A percentile compares a stretch with the other conserved stretches of the same genome.
Evolutionary conservation across 2,113 vertebrate species (phyloP).

Genomic region (Pollimyrus isidori): DNA sequence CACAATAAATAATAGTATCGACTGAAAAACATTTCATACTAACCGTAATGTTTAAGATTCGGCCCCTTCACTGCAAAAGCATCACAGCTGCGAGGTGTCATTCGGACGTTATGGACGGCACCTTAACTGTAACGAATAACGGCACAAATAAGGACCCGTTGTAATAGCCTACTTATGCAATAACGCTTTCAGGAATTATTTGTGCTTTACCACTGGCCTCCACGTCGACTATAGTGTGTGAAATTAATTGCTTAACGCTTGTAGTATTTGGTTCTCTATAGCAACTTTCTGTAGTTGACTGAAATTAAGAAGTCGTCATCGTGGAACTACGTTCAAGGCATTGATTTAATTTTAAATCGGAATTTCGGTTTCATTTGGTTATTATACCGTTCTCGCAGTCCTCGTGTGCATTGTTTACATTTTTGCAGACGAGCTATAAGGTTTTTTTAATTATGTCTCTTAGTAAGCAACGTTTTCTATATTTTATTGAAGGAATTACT

Average conservation of each 20-base stretch:
- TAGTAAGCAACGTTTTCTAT: not conserved
- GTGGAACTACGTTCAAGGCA: not conserved
- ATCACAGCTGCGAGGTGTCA: not conserved
- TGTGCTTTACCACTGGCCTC: not conserved
- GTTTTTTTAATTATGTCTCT: not conserved
- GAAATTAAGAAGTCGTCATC: not conserved
- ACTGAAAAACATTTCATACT: not conserved
- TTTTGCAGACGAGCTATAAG: not conserved
- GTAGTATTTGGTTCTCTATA: not conserved
- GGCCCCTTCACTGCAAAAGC: not conserved
- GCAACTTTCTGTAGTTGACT: not conserved
- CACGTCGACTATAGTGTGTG: not conserved
- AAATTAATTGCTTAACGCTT: not conserved
- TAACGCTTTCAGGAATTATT: not conserved
- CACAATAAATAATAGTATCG: not conserved
- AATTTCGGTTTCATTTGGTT: not conserved
- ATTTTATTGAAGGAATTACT: not conserved
- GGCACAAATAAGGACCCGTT: not conserved
- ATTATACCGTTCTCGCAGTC: not conserved
- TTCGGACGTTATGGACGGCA: not conserved
- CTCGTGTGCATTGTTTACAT: not conserved
- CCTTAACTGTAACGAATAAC: not conserved
- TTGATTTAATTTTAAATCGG: not conserved
- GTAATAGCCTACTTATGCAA: not conserved
- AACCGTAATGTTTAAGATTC: not conserved